Base-by-base conservation (phyloP, 2,888 invertebrate species). In the Automeris io region DNA sequence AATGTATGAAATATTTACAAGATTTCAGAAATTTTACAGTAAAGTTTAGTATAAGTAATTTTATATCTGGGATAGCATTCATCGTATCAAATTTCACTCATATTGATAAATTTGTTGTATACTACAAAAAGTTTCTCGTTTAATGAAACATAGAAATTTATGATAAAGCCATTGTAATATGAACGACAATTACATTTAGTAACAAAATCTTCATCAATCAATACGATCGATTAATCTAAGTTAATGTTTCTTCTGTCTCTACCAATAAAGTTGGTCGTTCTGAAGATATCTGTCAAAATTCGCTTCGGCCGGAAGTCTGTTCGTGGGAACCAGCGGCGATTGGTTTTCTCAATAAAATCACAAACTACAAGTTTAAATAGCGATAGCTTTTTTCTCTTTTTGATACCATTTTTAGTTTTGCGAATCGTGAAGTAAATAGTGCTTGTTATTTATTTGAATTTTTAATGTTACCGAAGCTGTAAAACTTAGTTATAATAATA, bases 211-310 rank as follows among this genome's bases (percentile, higher is more conserved):
- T 42, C 47, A 54, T 56, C 47, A 54, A 56, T 61, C 48, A 54
- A 41, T 37, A 35, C 4, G 8, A 47, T 46, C 46, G 21, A 61
- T 58, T 57, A 36, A 56, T 58, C 49, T 54, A 40, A 18, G 31
- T 18, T 40, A 37, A 43, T 59, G 54, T 54, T 57, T 66, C 41
- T 80, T 61, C 75, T 61, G 51, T 54, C 82, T 43, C 60, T 83
- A 83, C 80, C 38, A 42, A 54, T 57, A 62, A 63, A 60, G 71
- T 70, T 68, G 66, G 70, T 66, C 58, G 74, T 77, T 75, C 78
- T 64, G 60, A 68, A 71, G 77, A 70, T 76, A 80, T 82, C 85
- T 78, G 85, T 83, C 85, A 82, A 85, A 86, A 86, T 85, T 86
- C 83, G 83, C 81, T 60, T 57, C 83, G 85, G 75, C 79, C 81